These are phyloP conservation scores for Cosmia pyralina DNA, from an alignment of 2,888 invertebrate species.

Conservation along the genomic window DNA sequence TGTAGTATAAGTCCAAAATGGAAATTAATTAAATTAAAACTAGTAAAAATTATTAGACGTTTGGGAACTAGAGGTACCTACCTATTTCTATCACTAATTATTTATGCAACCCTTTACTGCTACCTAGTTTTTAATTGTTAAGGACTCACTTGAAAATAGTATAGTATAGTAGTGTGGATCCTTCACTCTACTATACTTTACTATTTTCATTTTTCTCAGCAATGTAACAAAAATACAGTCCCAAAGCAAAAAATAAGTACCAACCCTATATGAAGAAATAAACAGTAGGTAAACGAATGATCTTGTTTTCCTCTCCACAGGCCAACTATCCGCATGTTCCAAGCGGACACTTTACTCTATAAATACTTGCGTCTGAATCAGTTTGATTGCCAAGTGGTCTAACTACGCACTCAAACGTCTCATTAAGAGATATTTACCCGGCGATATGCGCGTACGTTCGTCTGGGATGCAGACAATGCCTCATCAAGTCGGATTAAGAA, in stretches of 20 bases:
- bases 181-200: no score
- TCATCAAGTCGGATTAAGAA: constrained; percentile 64
- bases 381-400: constrained; percentile 59
- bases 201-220: no score
- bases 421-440: constrained; percentile 65
- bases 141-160: no score
- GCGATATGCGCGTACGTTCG: constrained; percentile 42
- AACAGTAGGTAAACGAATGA: constrained; percentile 27
- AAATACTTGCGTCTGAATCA: constrained; percentile 53
- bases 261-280: background rate
- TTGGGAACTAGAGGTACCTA: no score
- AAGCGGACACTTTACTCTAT: constrained; percentile 13
- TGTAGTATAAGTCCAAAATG: no score
- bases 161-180: no score
- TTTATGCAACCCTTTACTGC: no score
- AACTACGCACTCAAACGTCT: constrained; percentile 55
- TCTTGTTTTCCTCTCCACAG: constrained; percentile 43
- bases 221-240: background rate
- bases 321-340: background rate
- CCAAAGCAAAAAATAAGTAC: background rate
- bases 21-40: no score
- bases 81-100: no score
- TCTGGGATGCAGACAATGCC: constrained; percentile 57
- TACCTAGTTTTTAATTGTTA: no score
- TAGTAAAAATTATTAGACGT: no score